These are phyloP conservation scores for Leptocoma aspasia DNA, from an alignment of 2,113 vertebrate species.

Conservation along the genomic window DNA sequence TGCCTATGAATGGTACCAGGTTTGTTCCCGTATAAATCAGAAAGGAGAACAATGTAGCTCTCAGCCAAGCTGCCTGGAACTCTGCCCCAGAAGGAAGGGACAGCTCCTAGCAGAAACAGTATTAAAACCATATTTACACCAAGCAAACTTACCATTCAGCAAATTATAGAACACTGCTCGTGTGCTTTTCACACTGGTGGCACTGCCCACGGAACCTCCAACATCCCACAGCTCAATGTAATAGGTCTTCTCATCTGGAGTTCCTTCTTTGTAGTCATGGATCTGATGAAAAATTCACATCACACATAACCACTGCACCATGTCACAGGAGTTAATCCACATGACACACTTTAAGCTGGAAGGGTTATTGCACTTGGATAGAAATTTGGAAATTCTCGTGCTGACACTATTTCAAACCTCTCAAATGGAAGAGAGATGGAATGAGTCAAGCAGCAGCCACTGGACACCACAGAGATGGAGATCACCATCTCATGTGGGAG, in stretches of 20 bases:
- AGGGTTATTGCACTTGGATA: not conserved
- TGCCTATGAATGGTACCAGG: rapidly evolving
- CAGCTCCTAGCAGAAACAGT: not conserved
- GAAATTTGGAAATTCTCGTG: not conserved
- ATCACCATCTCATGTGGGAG: not conserved
- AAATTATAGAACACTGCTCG: conserved; percentile 97
- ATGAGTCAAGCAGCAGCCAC: not conserved
- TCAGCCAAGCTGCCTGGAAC: not conserved
- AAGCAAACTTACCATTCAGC: conserved; percentile 83
- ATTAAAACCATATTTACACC: not conserved
- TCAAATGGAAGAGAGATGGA: not conserved
- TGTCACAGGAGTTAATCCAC: not conserved
- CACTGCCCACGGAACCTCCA: conserved; percentile 92
- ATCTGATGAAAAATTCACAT: conserved; percentile 74
- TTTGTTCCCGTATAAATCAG: not conserved
- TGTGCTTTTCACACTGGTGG: conserved; percentile 93
- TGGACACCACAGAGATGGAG: not conserved
- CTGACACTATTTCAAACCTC: not conserved
- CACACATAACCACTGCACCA: not conserved
- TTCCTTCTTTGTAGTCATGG: conserved; percentile 97
- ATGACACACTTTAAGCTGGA: not conserved
- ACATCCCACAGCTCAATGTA: conserved; percentile 98
- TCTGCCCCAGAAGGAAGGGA: not conserved
- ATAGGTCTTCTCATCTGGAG: conserved; percentile 94
- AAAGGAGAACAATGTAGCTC: not conserved